These are phyloP conservation scores for Stegastes partitus DNA, from an alignment of 2,113 vertebrate genomes.

Conservation along the genomic window DNA sequence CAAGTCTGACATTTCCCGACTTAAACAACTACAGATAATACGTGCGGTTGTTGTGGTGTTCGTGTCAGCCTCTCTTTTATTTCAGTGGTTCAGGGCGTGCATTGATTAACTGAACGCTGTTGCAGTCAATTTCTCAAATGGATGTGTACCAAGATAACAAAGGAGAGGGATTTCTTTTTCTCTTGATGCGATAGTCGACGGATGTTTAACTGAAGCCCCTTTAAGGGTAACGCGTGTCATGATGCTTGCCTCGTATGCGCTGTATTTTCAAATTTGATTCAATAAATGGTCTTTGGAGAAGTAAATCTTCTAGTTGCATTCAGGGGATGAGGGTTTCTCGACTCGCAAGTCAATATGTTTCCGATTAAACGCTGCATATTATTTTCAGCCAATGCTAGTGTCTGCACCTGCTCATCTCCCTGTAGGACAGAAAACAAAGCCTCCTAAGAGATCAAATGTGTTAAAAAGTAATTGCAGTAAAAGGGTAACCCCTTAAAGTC, in stretches of 20 bases:
- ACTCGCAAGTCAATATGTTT: constrained; percentile 50
- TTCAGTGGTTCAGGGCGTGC: constrained; percentile 15
- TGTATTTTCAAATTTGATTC: constrained; percentile 57
- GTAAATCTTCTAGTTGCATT: constrained; percentile 43
- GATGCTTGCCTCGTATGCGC: constrained; percentile 42
- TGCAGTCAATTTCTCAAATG: constrained; percentile 51
- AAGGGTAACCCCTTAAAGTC: constrained; percentile 44
- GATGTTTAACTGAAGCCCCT: constrained; percentile 43
- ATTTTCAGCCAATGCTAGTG: constrained; percentile 26
- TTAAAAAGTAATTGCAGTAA: constrained; percentile 44
- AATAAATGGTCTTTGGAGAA: constrained; percentile 59
- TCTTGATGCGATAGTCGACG: constrained; percentile 10
- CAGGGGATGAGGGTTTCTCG: constrained; percentile 24
- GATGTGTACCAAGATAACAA: constrained; percentile 31
- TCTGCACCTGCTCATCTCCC: background rate
- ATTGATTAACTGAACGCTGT: constrained; percentile 29
- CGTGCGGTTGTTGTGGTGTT: constrained; percentile 38
- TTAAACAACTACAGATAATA: constrained; percentile 26
- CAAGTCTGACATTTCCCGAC: constrained; percentile 27
- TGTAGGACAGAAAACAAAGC: constrained; percentile 38
- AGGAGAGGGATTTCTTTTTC: constrained; percentile 8
- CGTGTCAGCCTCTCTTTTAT: background rate
- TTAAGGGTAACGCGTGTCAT: constrained; percentile 50
- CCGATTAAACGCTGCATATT: constrained; percentile 53
- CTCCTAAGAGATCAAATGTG: constrained; percentile 21